phyloP scores from a whole-genome alignment of 2,113 vertebrate genomes.

The Crotalus tigris region DNA sequence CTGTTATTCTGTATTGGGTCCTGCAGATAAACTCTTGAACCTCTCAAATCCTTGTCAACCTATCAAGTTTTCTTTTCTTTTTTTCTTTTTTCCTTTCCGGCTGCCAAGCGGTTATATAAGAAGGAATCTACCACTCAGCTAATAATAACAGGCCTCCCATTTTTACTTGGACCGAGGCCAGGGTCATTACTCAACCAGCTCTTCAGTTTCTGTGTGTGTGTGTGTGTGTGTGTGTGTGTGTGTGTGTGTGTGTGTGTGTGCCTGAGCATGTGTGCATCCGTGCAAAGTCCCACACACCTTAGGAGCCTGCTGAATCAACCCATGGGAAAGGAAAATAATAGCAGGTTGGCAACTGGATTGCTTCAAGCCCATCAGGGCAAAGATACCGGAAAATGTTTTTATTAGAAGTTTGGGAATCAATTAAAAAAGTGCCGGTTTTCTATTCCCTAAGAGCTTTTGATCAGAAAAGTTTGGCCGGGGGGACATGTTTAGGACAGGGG shows the following conservation, averaged over 20 bases:
- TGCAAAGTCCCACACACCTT: not conserved
- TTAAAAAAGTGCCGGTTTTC: not conserved
- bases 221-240: too few relatives aligned
- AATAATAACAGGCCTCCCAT: not conserved
- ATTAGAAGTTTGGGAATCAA: not conserved
- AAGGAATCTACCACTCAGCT: not conserved
- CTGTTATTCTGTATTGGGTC: too few relatives aligned
- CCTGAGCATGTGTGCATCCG: not conserved
- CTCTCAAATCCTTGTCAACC: not conserved
- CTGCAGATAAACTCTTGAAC: not conserved
- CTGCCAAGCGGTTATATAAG: not conserved
- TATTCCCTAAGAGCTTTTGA: not conserved
- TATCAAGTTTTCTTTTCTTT: not conserved
- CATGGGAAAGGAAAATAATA: not conserved
- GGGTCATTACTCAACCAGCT: not conserved
- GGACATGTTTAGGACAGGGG: too few relatives aligned
- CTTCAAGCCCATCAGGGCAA: not conserved
- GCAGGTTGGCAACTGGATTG: not conserved
- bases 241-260: too few relatives aligned
- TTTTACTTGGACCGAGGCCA: not conserved
- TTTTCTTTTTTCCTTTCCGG: accelerated
- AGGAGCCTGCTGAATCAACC: not conserved
- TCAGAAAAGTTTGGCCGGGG: not conserved
- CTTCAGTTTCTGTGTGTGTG: too few relatives aligned
- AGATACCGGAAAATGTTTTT: not conserved